Evolutionary conservation across 2,797 vertebrate species (phyloP).

Genomic region (Cossypha niveicapilla): DNA sequence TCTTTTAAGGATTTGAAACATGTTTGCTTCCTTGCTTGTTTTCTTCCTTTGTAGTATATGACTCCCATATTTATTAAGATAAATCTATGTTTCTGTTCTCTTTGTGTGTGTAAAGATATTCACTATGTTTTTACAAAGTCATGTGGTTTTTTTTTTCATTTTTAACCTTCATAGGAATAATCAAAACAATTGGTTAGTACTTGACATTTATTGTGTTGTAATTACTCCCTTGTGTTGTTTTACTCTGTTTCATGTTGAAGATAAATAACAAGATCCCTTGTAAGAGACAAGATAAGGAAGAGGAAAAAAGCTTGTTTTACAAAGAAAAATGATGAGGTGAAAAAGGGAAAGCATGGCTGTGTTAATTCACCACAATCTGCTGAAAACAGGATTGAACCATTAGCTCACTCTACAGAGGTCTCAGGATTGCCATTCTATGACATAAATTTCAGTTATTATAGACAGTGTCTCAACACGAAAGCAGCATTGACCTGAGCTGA

Average conservation of each 20-base stretch:
- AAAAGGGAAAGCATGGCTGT: neutral
- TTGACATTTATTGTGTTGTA: neutral
- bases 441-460: slow-evolving; percentile 35
- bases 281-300: neutral
- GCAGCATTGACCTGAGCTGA: slow-evolving; percentile 31
- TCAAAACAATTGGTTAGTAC: neutral
- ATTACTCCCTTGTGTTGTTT: neutral
- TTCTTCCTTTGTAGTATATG: neutral
- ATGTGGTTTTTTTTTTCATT: neutral
- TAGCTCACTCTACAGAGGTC: neutral
- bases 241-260: neutral
- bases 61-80: neutral
- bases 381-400: neutral
- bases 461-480: neutral
- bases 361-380: neutral
- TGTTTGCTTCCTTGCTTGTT: neutral
- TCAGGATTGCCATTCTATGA: neutral
- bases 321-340: neutral
- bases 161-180: neutral
- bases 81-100: neutral
- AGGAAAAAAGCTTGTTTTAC: neutral
- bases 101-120: neutral
- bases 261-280: neutral
- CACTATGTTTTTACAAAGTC: neutral
- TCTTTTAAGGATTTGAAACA: neutral